Evolutionary conservation across 1,140 invertebrate species (phyloP).

Genomic region (Pachypsylla venusta): DNA sequence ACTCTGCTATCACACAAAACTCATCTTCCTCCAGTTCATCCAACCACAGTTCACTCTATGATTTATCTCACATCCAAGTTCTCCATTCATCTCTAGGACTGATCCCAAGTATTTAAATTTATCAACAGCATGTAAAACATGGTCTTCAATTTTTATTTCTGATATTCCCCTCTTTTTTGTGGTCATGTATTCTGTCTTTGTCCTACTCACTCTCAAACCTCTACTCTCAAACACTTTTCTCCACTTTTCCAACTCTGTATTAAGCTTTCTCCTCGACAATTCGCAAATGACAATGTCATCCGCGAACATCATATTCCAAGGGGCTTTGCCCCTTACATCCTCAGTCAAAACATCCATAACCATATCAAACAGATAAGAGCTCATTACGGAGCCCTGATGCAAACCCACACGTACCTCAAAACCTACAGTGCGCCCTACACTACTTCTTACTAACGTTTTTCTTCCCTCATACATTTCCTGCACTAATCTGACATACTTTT

Average conservation of each 20-base stretch:
- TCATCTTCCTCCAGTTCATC: constrained; percentile 12
- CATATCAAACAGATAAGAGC: neutral
- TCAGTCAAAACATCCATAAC: constrained; percentile 4
- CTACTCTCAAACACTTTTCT: neutral
- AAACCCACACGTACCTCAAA: neutral
- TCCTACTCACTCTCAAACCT: neutral
- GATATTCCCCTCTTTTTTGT: neutral
- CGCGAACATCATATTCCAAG: neutral
- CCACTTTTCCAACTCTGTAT: neutral
- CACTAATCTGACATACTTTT: neutral
- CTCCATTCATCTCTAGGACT: neutral
- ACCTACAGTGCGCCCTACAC: neutral
- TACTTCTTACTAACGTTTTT: neutral
- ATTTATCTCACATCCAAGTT: neutral
- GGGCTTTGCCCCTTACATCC: neutral
- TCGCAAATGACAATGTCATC: neutral
- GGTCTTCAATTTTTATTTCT: neutral
- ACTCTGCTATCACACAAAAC: neutral
- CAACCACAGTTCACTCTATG: constrained; percentile 6
- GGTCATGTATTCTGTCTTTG: neutral
- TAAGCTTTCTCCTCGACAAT: neutral
- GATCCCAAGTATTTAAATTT: constrained; percentile 1
- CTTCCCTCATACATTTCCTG: neutral
- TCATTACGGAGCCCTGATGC: neutral
- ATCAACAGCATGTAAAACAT: neutral